These are phyloP conservation scores for Pantelozetes paolii DNA, from an alignment of 2,888 invertebrate species.

Conservation along the genomic window DNA sequence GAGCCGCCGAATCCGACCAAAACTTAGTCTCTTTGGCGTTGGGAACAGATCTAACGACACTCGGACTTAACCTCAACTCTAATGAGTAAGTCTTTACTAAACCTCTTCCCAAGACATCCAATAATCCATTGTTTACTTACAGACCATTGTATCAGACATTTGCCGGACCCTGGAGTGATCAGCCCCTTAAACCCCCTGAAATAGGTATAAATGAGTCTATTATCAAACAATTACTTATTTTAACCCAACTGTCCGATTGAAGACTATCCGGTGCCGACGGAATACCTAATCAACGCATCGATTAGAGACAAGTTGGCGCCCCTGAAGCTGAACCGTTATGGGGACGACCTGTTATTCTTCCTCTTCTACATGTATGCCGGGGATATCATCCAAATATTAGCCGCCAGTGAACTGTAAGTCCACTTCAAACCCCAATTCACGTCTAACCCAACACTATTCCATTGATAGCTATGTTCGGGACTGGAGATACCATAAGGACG, in stretches of 20 bases:
- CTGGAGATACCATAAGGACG: slow-evolving; percentile 99
- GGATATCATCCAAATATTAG: slow-evolving; percentile 94
- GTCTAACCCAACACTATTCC: no score
- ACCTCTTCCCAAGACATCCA: background rate
- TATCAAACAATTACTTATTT: slow-evolving; percentile 4
- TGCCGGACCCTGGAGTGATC: slow-evolving; percentile 98
- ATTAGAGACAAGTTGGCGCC: slow-evolving; percentile 92
- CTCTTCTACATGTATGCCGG: slow-evolving; percentile 99
- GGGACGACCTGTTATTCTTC: slow-evolving; percentile 98
- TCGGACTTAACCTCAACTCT: slow-evolving; percentile 96
- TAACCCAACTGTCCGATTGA: background rate
- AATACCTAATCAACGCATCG: slow-evolving; percentile 94
- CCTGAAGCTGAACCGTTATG: slow-evolving; percentile 91
- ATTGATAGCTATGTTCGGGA: slow-evolving; percentile 82
- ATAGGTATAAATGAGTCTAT: slow-evolving; percentile 57
- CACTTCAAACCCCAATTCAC: no score
- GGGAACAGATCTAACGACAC: slow-evolving; percentile 94
- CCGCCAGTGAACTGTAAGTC: slow-evolving; percentile 89
- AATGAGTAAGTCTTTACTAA: slow-evolving; percentile 61
- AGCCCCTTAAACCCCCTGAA: slow-evolving; percentile 96
- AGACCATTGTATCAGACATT: slow-evolving; percentile 87
- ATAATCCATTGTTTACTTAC: slow-evolving; percentile 51
- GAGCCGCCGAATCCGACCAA: slow-evolving; percentile 95
- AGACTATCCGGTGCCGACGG: slow-evolving; percentile 91
- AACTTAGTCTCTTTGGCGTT: slow-evolving; percentile 92